Evolutionary conservation across 2,888 invertebrate species (phyloP).

Genomic region (Ceratothoa steindachneri): DNA sequence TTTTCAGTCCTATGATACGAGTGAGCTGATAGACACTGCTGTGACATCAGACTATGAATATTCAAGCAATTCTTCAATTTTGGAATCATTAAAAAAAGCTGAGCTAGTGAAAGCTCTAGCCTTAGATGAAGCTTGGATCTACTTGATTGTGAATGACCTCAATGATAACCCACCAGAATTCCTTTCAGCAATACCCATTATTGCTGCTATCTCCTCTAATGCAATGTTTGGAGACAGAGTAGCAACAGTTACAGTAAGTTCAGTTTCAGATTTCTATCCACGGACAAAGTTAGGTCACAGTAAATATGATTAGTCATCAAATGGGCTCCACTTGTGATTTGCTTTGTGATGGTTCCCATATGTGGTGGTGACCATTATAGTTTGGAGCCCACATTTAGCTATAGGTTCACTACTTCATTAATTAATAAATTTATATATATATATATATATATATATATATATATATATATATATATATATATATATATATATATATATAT

Average conservation of each 20-base stretch:
- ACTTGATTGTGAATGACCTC: constrained; percentile 71
- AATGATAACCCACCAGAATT: constrained; percentile 81
- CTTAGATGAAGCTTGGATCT: constrained; percentile 71
- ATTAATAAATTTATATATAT: no score
- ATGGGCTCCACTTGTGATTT: not conserved
- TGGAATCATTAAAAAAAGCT: not conserved
- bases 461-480: no score
- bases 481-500: no score
- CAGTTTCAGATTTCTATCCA: not conserved
- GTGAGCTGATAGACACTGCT: no score
- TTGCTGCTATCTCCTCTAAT: constrained; percentile 75
- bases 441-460: no score
- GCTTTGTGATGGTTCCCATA: not conserved
- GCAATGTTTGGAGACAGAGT: constrained; percentile 78
- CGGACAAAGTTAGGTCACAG: no score
- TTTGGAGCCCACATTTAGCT: not conserved
- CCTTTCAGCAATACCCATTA: constrained; percentile 69
- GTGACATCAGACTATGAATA: no score
- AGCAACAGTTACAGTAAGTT: constrained; percentile 64
- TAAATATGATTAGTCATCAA: constrained; percentile 21
- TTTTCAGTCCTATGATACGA: no score
- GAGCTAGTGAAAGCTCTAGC: constrained; percentile 51
- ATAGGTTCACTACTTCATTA: no score
- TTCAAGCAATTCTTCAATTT: no score
- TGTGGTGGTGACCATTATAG: not conserved